These are phyloP conservation scores for Tauraco hartlaubi DNA, from an alignment of 2,797 vertebrate species.

Conservation along the genomic window DNA sequence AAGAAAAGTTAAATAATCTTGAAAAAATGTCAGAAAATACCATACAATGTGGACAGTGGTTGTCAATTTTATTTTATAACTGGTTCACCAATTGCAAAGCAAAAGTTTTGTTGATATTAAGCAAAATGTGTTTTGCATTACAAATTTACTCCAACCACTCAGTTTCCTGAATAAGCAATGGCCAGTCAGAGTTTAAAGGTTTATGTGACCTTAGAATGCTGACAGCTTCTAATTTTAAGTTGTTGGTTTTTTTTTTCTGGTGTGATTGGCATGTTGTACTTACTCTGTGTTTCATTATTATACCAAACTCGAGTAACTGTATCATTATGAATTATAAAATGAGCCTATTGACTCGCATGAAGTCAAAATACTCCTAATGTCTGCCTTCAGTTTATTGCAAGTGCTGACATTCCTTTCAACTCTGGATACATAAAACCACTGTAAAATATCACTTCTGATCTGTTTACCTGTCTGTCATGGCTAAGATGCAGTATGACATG, in stretches of 20 bases:
- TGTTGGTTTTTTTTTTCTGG: neutral
- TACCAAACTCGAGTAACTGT: neutral
- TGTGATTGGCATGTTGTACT: neutral
- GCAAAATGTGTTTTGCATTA: neutral
- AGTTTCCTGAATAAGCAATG: neutral
- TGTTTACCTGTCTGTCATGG: neutral
- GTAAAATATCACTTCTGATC: neutral
- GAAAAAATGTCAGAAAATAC: slow-evolving; percentile 35
- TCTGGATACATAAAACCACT: neutral
- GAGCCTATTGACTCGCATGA: neutral
- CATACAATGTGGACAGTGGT: neutral
- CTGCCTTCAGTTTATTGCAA: neutral
- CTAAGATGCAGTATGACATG: neutral
- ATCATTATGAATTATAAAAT: neutral
- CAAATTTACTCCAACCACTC: neutral
- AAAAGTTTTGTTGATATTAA: neutral
- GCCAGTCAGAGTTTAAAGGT: neutral
- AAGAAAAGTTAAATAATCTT: slow-evolving; percentile 25
- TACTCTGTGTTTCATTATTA: neutral
- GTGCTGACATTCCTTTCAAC: neutral
- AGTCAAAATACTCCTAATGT: neutral
- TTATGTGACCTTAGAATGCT: neutral
- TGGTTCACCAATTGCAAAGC: neutral
- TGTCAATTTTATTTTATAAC: slow-evolving; percentile 41
- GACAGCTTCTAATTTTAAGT: neutral